Evolutionary conservation across 2,888 invertebrate species (phyloP).

Genomic region (Neuroscelio doddi): DNA sequence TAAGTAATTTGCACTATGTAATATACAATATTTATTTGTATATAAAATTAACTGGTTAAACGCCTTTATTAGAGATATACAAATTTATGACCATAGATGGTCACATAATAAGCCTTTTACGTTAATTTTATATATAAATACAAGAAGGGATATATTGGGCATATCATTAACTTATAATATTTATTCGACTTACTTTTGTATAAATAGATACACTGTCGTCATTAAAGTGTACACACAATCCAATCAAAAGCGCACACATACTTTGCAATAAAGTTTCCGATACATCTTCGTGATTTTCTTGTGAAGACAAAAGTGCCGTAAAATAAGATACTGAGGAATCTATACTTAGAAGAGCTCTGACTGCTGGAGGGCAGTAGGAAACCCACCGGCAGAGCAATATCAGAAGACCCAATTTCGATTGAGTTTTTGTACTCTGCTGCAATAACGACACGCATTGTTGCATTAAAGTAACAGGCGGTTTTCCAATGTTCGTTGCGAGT

Average conservation of each 20-base stretch:
- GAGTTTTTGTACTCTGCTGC: conserved; percentile 86
- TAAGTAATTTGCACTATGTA: no score
- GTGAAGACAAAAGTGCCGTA: conserved; percentile 76
- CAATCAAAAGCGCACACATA: conserved; percentile 92
- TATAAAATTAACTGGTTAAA: no score
- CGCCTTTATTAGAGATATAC: no score
- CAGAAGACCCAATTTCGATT: conserved; percentile 90
- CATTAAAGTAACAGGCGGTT: conserved; percentile 90
- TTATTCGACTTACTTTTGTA: conserved; percentile 75
- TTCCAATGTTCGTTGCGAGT: conserved; percentile 87
- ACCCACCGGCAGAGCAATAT: conserved; percentile 94
- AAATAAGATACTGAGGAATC: conserved; percentile 89
- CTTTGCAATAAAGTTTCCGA: conserved; percentile 91
- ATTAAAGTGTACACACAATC: conserved; percentile 92
- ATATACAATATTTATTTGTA: no score
- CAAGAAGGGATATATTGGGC: no score
- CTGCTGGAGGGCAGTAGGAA: conserved; percentile 86
- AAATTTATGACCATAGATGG: no score
- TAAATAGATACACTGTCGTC: conserved; percentile 85
- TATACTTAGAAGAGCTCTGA: conserved; percentile 85
- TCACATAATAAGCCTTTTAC: no score
- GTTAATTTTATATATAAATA: no score
- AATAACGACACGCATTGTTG: conserved; percentile 90
- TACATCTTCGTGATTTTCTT: conserved; percentile 92
- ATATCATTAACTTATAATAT: no score